Evolutionary conservation across 2,888 invertebrate genomes (phyloP).

Genomic region (Ophioninae sp.): DNA sequence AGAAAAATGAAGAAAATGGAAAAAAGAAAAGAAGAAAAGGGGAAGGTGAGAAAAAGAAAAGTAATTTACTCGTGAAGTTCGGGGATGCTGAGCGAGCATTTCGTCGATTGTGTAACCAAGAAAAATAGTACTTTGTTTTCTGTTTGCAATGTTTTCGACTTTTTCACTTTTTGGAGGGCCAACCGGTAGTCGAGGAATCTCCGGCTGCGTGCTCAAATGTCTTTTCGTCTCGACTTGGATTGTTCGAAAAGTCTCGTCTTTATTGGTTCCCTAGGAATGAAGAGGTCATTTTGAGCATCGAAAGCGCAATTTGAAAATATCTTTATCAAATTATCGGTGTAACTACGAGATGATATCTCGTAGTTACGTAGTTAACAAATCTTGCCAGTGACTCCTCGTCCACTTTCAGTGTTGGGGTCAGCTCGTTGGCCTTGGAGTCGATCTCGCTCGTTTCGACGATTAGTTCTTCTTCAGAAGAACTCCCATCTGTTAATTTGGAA

Average conservation of each 20-base stretch:
- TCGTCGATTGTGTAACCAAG: slow-evolving; percentile 50
- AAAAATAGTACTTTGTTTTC: slow-evolving; percentile 43
- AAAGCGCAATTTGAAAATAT: background rate
- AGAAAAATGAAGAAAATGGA: too few relatives aligned
- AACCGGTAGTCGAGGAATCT: slow-evolving; percentile 17
- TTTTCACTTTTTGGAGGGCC: slow-evolving; percentile 45
- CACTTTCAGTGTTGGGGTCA: slow-evolving; percentile 41
- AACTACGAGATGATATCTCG: too few relatives aligned
- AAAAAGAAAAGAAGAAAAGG: too few relatives aligned
- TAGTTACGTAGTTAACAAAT: slow-evolving; percentile 1
- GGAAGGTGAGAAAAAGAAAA: background rate
- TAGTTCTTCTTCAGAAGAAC: slow-evolving; percentile 37
- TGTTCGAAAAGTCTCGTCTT: slow-evolving; percentile 34
- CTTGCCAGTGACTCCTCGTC: slow-evolving; percentile 30
- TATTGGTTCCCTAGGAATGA: slow-evolving; percentile 12
- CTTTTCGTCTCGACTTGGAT: slow-evolving; percentile 42
- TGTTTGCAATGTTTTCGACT: slow-evolving; percentile 16
- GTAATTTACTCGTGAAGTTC: slow-evolving; percentile 14
- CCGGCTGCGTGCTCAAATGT: slow-evolving; percentile 40
- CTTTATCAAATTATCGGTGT: background rate
- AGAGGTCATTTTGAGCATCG: background rate
- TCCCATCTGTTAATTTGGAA: background rate
- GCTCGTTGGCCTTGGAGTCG: slow-evolving; percentile 52
- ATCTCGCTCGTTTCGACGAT: slow-evolving; percentile 25
- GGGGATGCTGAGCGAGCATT: slow-evolving; percentile 43